These are phyloP conservation scores for Galendromus occidentalis DNA, from an alignment of 1,140 invertebrate species.

Conservation along the genomic window DNA sequence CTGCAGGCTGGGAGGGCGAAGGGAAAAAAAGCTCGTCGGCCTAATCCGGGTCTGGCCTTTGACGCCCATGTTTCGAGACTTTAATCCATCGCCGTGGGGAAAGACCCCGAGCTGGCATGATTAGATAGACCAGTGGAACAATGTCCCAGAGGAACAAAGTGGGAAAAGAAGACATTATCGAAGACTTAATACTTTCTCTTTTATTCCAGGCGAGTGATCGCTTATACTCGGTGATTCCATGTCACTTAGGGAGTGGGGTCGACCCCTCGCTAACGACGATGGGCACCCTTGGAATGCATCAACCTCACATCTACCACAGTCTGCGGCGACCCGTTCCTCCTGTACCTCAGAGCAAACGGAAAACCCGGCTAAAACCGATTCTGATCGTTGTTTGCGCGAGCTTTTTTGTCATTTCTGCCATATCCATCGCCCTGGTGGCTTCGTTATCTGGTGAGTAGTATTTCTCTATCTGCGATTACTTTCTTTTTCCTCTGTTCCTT, in stretches of 20 bases:
- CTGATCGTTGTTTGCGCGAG: background rate
- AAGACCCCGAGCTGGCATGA: no score
- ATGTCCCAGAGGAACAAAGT: no score
- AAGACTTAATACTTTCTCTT: background rate
- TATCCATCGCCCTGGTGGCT: background rate
- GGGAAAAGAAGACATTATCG: no score
- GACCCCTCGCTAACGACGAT: conserved; percentile 5
- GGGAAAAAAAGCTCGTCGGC: no score
- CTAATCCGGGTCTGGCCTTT: no score
- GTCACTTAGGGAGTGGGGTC: background rate
- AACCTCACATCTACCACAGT: conserved; percentile 2
- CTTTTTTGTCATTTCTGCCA: conserved; percentile 7
- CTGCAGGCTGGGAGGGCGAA: no score
- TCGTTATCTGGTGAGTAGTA: background rate
- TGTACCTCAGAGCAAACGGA: background rate
- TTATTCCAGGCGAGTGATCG: background rate
- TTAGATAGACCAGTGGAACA: no score
- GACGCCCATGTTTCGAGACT: no score
- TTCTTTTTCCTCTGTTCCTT: no score
- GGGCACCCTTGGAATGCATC: background rate
- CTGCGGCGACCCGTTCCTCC: conserved; percentile 1
- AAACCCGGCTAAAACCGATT: background rate
- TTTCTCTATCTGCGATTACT: no score
- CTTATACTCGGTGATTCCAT: conserved; percentile 7
- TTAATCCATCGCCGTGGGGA: no score